Evolutionary conservation across 2,113 vertebrate species (phyloP), one percentile per base, ranked within the genome.

Genomic region (Myotis lucifugus): DNA sequence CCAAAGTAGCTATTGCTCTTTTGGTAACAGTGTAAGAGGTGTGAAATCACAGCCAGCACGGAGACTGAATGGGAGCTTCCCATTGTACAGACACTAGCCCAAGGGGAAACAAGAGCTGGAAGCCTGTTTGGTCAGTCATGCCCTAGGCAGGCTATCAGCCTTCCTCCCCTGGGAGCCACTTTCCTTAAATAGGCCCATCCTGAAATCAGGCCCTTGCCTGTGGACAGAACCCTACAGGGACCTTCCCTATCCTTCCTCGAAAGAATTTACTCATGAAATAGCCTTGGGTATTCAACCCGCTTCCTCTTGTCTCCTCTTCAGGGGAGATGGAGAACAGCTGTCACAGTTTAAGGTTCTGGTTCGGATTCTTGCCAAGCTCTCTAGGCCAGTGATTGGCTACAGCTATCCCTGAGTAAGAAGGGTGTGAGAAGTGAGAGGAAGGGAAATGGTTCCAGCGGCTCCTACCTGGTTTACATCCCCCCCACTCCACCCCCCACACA

Each of bases 181-280:
- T 93, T 92, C 61, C 34, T 97, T 90, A 94, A 67, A 93, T 87
- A 91, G 67, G 37, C 69, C 27, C 42, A 82, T 78, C 90, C 34
- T 94, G 70, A 96, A 93, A 90, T 91, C 18, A 8, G 66, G 67
- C 21, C 46, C 61, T 52, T 94, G 61, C 90, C 67, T 93, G 40
- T 72, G n/a, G 56, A 88, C 56, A 76, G 67, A 79, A 21, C 42
- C 92, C 86, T 73, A 46, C 25, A 85, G 76, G 42, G 72, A 94
- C 84, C 66, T 94, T 92, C 46, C 50, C 72, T 54, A 94, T 89
- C 84, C 85, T 96, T 94, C 76, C 94, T 96, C 3, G 42, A 94
- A 93, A 92, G 84, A 96, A 84, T 91, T 95, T 94, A 81, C 72
- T 96, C 66, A 96, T 50, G 12, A 96, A 87, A 95, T 81, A 96